Base-by-base conservation (phyloP, 2,888 invertebrate genomes). In the Plagiodera versicolora region DNA sequence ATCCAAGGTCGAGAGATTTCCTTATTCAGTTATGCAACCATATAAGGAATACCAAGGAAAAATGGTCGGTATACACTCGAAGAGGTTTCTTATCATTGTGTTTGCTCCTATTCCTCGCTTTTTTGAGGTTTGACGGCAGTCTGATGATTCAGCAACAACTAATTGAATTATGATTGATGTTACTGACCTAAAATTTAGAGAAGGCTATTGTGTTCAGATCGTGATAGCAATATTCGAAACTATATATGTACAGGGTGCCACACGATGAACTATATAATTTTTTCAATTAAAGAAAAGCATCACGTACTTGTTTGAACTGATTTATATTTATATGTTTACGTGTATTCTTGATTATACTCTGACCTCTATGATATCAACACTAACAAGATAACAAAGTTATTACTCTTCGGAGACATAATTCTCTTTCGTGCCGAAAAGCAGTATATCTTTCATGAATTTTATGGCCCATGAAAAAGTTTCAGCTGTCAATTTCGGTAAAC, bases 1-100 rank as follows among this genome's bases (percentile, higher is more conserved):
- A 49, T 30, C 45, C 56, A 64, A 64, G 59, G 59, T 39, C 50
- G 45, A 45, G 14, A 48, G 39, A 49, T 32, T 16, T 59, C 59
- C 44, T 49, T 59, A 48, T 59, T 44, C 18, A 49, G 32, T 58
- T 59, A 54, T 49, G 54, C 50, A 50, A 35, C 59, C 54, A 30
- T 59, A 59, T 59, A 59, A 18, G 59, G 55, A 53, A 20, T 11
- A 53, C 28, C 53, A 39, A 53, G 44, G 44, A 53, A 44, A 39
- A 53, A 16, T 45, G 44, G 18, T 16, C 53, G 53, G 19, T 53
- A 20, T 53, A 44, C 24, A 24, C 24, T 53, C 35, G 16, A 44
- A 18, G 20, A 46, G 11, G 6, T 46, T 46, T 46, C n/a, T 46
- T 10, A 6, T 14, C 2, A 11, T 18, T 16, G 46, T 10, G 6